Evolutionary conservation across 2,113 vertebrate species (phyloP).

Genomic region (Canis aureus): DNA sequence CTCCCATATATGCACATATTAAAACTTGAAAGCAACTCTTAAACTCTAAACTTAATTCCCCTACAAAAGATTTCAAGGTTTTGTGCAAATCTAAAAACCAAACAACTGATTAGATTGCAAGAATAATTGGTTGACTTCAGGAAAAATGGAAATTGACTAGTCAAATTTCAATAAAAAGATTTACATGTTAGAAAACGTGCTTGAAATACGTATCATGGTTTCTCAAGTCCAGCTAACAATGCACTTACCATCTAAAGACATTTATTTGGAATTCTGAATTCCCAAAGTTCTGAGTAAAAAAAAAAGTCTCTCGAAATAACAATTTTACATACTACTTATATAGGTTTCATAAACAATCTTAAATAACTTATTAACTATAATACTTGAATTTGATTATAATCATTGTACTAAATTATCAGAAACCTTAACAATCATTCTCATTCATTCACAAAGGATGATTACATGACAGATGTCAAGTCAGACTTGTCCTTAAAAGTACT

Average conservation of each 20-base stretch:
- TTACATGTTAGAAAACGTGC: slow-evolving; percentile 8
- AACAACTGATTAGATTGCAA: neutral
- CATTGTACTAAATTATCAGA: slow-evolving; percentile 32
- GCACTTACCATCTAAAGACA: neutral
- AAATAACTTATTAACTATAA: neutral
- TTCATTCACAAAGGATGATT: neutral
- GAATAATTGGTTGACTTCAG: neutral
- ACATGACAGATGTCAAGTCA: neutral
- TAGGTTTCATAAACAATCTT: slow-evolving; percentile 28
- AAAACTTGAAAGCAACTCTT: slow-evolving; percentile 29
- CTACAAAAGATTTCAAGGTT: neutral
- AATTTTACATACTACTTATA: neutral
- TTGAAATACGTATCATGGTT: neutral
- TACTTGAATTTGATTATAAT: neutral
- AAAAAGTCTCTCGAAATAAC: neutral
- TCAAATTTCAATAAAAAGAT: slow-evolving; percentile 25
- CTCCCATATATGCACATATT: neutral
- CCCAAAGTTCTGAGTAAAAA: slow-evolving; percentile 33
- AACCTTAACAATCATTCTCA: neutral
- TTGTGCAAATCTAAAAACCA: slow-evolving; percentile 7
- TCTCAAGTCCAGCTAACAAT: slow-evolving; percentile 4
- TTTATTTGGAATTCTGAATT: neutral
- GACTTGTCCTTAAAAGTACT: neutral
- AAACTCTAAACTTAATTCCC: neutral
- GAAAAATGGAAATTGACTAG: slow-evolving; percentile 33